A percentile compares a stretch with the other conserved stretches of the same genome.
Conservation (phyloP, 2,888 invertebrate genomes). For the Andrena camellia region DNA sequence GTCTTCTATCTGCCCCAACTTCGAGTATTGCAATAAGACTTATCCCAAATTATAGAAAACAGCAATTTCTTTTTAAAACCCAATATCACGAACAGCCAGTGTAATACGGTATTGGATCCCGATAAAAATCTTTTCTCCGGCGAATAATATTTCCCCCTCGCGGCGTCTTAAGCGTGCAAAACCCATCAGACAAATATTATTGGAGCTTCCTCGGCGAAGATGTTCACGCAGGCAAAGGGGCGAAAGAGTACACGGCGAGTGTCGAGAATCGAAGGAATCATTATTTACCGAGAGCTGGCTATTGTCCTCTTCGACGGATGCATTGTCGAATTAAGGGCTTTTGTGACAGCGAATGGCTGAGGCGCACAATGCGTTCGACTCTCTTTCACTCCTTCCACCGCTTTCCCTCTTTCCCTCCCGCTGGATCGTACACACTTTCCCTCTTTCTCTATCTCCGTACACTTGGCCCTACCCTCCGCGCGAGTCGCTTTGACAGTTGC, state of each 20-base stretch:
- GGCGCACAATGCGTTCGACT: conserved; percentile 65
- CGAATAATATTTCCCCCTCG: not conserved
- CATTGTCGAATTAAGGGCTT: conserved; percentile 78
- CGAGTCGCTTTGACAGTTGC: conserved; percentile 64
- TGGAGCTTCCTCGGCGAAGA: conserved; percentile 27
- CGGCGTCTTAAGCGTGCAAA: not conserved
- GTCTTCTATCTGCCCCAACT: too few species aligned
- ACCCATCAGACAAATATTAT: conserved; percentile 52
- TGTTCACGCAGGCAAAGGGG: conserved; percentile 25
- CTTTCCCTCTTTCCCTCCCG: not conserved
- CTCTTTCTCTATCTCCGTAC: conserved; percentile 8
- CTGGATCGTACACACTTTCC: conserved; percentile 17
- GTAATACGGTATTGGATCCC: not conserved
- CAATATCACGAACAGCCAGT: not conserved
- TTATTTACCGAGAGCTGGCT: conserved; percentile 69
- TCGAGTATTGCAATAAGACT: too few species aligned
- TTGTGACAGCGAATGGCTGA: conserved; percentile 70
- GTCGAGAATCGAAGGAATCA: conserved; percentile 68
- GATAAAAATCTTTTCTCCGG: not conserved
- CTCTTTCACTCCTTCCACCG: conserved; percentile 20
- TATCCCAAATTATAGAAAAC: not conserved
- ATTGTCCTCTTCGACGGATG: conserved; percentile 70
- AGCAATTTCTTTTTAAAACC: not conserved
- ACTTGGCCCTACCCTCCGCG: conserved; percentile 27
- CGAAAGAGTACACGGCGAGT: conserved; percentile 42